Percentiles rank a stretch among this genome's conserved stretches.
Conservation (phyloP, 2,888 invertebrate genomes). For the Daptonema setosum region DNA sequence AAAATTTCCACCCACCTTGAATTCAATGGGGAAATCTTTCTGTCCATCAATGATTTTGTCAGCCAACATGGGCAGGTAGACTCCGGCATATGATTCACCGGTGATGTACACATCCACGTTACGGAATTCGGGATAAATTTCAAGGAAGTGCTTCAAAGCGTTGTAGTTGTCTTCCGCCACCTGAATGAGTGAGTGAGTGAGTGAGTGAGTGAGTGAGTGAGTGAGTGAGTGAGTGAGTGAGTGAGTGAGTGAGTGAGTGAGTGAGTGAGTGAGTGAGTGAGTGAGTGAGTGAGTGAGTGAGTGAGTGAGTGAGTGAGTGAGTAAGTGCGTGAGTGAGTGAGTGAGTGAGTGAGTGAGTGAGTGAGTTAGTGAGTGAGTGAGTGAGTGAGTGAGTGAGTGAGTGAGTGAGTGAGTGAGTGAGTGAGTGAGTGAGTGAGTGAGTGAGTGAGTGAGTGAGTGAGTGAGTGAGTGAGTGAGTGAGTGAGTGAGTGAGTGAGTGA, state of each 20-base stretch:
- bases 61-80: conserved; percentile 29
- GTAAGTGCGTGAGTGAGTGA: too few relatives aligned
- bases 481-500: too few relatives aligned
- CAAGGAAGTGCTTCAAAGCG: conserved; percentile 30
- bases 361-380: too few relatives aligned
- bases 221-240: not conserved
- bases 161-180: conserved; percentile 30
- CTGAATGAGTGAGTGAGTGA: conserved; percentile 3
- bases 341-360: too few relatives aligned
- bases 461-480: too few relatives aligned
- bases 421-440: too few relatives aligned
- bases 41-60: conserved; percentile 1
- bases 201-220: not conserved
- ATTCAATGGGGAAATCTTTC: not conserved
- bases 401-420: too few relatives aligned
- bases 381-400: too few relatives aligned
- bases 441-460: too few relatives aligned
- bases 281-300: not conserved
- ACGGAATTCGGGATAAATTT: conserved; percentile 28
- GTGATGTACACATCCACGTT: conserved; percentile 29
- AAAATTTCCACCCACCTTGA: too few relatives aligned
- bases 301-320: too few relatives aligned
- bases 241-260: too few relatives aligned
- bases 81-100: conserved; percentile 31
- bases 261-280: not conserved